A percentile compares a stretch with the other conserved stretches of the same genome.
phyloP scores from a whole-genome alignment of 1,140 invertebrate species.

The Drosophila triauraria region DNA sequence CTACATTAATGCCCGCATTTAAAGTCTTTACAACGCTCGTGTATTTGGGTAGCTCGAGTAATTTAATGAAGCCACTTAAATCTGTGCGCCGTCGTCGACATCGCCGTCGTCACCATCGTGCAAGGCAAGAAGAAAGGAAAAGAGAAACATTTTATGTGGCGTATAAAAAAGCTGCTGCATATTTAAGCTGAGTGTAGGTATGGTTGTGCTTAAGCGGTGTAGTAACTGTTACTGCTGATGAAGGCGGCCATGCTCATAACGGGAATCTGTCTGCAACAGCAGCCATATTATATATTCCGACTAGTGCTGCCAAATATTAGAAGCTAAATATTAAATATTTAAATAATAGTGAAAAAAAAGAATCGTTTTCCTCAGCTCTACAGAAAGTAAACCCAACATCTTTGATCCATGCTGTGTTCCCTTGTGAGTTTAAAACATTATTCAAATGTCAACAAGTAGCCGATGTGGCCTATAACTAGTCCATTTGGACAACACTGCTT shows the following conservation, averaged over 20 bases:
- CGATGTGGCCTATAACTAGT: background rate
- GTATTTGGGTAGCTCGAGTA: slow-evolving; percentile 82
- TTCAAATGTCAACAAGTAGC: no score
- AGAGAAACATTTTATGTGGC: slow-evolving; percentile 71
- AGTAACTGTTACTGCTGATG: slow-evolving; percentile 67
- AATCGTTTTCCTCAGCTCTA: background rate
- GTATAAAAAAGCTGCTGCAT: slow-evolving; percentile 67
- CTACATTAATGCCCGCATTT: slow-evolving; percentile 82
- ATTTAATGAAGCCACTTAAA: slow-evolving; percentile 84
- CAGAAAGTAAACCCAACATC: background rate
- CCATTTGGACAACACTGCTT: background rate
- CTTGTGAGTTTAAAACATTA: no score
- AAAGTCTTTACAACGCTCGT: slow-evolving; percentile 83
- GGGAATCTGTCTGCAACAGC: slow-evolving; percentile 44
- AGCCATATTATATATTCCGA: slow-evolving; percentile 15
- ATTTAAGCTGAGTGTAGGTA: slow-evolving; percentile 51
- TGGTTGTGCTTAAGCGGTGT: slow-evolving; percentile 41
- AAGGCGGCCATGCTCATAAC: slow-evolving; percentile 37
- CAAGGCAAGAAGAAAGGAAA: slow-evolving; percentile 50
- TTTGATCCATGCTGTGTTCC: no score
- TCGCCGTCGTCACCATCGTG: slow-evolving; percentile 24
- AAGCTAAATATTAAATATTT: background rate
- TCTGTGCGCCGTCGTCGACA: slow-evolving; percentile 64
- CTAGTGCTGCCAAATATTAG: slow-evolving; percentile 6
- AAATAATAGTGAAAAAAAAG: background rate